Evolutionary conservation across 2,797 vertebrate species (phyloP), one percentile per base, ranked within the genome.

Genomic region (Anisognathus igniventris): DNA sequence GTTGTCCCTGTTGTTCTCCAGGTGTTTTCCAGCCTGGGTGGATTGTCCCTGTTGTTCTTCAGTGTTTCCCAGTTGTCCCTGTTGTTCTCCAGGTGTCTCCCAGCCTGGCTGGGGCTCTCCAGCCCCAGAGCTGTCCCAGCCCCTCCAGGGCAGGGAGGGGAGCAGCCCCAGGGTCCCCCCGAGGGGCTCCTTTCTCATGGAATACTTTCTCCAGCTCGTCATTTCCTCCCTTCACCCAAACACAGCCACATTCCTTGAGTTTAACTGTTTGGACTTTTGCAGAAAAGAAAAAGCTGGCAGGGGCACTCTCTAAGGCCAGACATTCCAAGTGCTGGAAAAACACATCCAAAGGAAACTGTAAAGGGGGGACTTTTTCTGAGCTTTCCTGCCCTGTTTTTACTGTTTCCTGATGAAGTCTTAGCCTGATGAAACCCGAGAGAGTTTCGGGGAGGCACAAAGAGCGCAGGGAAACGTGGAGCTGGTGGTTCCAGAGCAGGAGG

Each of bases 361-460:
- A 81, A 91, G 82, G 84, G 87, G 81, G 86, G 61, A 70, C 73
- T 83, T 92, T 30, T 13, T 5, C 37, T 14, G 53, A 64, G 47
- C 35, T 96, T 96, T 95, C 93, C 93, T 86, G 95, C 82, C 96
- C 95, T 72, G 7, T 86, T 94, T 96, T 95, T 93, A 76, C 88
- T 48, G 90, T 67, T 96, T 95, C 95, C 96, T 95, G 93, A 58
- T 6, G 3, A 31, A 91, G 72, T 27, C 82, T 92, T 35, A 3
- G 87, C 86, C 72, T 9, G 72, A 30, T 83, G 92, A 87, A 95
- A 84, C 78, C 85, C 47, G 39, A 78, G 93, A 16, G 86, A 91
- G 78, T 60, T 70, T 47, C 60, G 3, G 21, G 66, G 62, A 74
- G 74, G 74, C 88, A 86, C 90, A 83, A 57, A 75, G 67, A 31